These are phyloP conservation scores for Lycophotia porphyrea DNA, from an alignment of 2,888 invertebrate species.

Conservation along the genomic window DNA sequence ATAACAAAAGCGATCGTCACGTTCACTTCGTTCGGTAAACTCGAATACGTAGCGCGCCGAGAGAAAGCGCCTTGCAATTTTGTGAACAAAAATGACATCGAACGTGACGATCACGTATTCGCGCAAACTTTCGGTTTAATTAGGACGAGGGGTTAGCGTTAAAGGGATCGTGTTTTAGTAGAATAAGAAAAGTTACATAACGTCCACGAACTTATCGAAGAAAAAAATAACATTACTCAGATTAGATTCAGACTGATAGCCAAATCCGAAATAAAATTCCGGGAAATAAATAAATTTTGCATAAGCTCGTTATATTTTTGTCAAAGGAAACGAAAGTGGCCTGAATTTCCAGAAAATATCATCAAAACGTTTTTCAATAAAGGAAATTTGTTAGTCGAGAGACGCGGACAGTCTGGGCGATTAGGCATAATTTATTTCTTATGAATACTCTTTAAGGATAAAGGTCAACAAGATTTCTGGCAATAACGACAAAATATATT, in stretches of 20 bases:
- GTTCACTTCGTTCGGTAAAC: neutral
- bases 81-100: neutral
- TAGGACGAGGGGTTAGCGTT: neutral
- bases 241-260: conserved; percentile 23
- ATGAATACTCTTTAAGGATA: conserved; percentile 39
- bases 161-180: neutral
- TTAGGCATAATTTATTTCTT: conserved; percentile 55
- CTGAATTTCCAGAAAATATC: conserved; percentile 42
- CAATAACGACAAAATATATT: conserved; percentile 25
- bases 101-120: neutral
- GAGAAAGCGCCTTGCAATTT: neutral
- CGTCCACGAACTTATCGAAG: neutral
- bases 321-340: conserved; percentile 52
- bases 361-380: conserved; percentile 58
- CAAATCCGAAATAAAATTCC: conserved; percentile 41
- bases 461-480: conserved; percentile 43
- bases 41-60: neutral
- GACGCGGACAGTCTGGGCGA: conserved; percentile 43
- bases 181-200: conserved; percentile 6
- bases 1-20: neutral
- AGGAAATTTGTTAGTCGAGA: conserved; percentile 52
- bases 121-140: neutral
- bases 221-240: conserved; percentile 19
- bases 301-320: conserved; percentile 47
- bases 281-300: conserved; percentile 38